phyloP scores from a whole-genome alignment of 2,797 vertebrate genomes.

The Psittacula derbiana region DNA sequence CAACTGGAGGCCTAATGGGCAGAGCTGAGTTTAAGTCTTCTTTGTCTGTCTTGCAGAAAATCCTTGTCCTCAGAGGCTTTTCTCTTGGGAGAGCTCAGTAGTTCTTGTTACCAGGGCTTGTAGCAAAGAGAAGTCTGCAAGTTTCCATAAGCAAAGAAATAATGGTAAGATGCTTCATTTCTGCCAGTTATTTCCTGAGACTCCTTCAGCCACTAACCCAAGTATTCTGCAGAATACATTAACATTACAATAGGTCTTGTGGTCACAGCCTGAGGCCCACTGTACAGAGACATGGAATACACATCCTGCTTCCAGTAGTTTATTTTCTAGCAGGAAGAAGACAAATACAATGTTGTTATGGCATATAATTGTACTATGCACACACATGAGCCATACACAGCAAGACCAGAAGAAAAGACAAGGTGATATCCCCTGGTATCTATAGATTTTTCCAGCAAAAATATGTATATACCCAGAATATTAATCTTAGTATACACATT shows the following conservation, averaged over 20 bases:
- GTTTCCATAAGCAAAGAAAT: neutral
- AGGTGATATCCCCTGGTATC: neutral
- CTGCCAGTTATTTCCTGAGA: neutral
- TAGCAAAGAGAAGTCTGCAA: neutral
- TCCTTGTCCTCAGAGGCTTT: neutral
- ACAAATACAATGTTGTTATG: neutral
- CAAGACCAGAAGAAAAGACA: neutral
- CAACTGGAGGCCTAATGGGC: neutral
- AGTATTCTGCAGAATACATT: neutral
- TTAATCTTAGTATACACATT: neutral
- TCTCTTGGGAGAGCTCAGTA: neutral
- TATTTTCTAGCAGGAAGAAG: neutral
- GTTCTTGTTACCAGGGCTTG: neutral
- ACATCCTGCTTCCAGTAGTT: neutral
- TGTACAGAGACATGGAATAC: neutral
- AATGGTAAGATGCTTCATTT: neutral
- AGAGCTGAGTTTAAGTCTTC: neutral
- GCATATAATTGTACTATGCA: rapidly evolving
- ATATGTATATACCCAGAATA: neutral
- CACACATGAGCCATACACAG: neutral
- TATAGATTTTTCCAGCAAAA: neutral
- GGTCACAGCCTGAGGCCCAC: neutral
- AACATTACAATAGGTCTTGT: neutral
- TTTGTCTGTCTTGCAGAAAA: neutral
- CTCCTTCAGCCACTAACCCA: neutral